Conservation (phyloP, 2,113 vertebrate species). For the Scytalopus superciliaris region DNA sequence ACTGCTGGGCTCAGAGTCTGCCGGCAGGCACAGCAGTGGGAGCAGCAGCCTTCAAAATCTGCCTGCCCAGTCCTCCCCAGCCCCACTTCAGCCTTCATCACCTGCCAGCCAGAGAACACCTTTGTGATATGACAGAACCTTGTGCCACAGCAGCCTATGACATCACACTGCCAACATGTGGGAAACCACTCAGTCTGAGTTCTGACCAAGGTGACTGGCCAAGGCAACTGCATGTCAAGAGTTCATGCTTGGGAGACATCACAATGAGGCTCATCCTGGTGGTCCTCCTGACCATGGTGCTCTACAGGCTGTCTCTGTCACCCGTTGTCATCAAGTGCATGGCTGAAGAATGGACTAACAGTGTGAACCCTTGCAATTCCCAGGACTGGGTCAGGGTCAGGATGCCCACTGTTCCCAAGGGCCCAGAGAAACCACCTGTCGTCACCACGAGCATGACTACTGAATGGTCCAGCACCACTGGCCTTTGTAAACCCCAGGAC, state of each 20-base stretch:
- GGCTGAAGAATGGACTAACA: not conserved
- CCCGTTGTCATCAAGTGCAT: rapidly evolving
- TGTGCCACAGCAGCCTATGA: not conserved
- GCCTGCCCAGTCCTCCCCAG: not conserved
- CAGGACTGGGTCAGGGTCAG: not conserved
- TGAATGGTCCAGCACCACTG: not conserved
- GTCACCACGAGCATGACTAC: rapidly evolving
- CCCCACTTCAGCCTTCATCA: not conserved
- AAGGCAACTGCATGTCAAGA: not conserved
- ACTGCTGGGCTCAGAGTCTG: not conserved
- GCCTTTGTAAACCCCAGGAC: not conserved
- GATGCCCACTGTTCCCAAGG: not conserved
- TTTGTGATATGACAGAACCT: not conserved
- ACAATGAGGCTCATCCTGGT: not conserved
- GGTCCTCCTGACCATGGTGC: not conserved
- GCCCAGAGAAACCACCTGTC: not conserved
- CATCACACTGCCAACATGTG: not conserved
- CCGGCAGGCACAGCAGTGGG: not conserved
- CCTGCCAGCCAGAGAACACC: rapidly evolving
- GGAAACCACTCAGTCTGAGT: rapidly evolving
- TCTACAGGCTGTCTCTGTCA: not conserved
- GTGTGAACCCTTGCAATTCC: not conserved
- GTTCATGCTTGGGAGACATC: not conserved
- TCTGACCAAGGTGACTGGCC: not conserved
- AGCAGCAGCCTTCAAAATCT: not conserved